Conservation (phyloP, 2,113 vertebrate species). For the Oriolus oriolus region DNA sequence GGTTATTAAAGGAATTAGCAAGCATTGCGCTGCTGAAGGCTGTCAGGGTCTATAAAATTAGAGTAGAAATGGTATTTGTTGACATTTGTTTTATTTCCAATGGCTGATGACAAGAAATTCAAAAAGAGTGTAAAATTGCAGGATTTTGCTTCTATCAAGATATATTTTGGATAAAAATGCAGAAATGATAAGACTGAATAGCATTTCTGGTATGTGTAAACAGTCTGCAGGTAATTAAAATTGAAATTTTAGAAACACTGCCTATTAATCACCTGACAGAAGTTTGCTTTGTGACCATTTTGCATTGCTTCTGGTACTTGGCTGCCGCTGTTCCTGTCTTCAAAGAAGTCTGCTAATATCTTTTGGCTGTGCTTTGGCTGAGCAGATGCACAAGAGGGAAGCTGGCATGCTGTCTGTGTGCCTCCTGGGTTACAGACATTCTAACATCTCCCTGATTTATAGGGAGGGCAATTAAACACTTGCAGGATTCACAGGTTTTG, state of each 20-base stretch:
- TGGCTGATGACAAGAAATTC: background rate
- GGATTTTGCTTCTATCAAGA: background rate
- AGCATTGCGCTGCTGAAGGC: background rate
- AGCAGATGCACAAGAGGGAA: slow-evolving; percentile 24
- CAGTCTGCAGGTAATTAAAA: background rate
- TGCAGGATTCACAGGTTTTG: background rate
- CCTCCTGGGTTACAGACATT: background rate
- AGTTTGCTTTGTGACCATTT: background rate
- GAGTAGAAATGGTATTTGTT: background rate
- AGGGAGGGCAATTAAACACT: background rate
- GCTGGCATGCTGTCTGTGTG: background rate
- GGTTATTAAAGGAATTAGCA: slow-evolving; percentile 43
- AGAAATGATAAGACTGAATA: background rate
- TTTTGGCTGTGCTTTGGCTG: slow-evolving; percentile 5
- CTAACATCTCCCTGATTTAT: background rate
- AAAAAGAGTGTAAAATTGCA: background rate
- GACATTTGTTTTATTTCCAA: background rate
- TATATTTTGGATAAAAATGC: background rate
- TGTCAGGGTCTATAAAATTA: background rate
- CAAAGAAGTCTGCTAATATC: background rate
- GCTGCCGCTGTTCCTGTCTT: background rate
- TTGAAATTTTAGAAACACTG: background rate
- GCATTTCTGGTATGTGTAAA: background rate
- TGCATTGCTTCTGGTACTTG: background rate
- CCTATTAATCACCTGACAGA: background rate